Conservation (phyloP, 2,888 invertebrate species). For the Patella caerulea region DNA sequence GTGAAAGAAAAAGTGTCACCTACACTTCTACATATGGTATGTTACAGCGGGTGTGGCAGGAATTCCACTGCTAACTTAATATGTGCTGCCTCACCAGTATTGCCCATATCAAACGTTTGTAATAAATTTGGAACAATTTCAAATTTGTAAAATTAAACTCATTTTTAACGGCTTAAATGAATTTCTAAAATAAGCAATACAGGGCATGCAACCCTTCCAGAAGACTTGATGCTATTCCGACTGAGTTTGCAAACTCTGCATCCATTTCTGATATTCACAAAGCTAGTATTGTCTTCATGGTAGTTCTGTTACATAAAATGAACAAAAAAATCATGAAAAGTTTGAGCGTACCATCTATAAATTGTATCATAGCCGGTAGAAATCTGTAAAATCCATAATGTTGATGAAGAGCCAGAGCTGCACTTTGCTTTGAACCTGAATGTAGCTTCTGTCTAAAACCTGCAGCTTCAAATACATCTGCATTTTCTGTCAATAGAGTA, state of each 20-base stretch:
- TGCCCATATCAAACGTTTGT: too few relatives aligned
- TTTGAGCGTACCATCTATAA: conserved; percentile 6
- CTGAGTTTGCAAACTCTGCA: conserved; percentile 3
- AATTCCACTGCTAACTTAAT: too few relatives aligned
- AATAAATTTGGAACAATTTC: too few relatives aligned
- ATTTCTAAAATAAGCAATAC: not conserved
- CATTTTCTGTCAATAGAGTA: conserved; percentile 1
- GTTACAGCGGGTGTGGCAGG: too few relatives aligned
- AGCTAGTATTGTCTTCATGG: not conserved
- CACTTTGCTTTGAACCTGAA: conserved; percentile 3
- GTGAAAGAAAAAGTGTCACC: too few relatives aligned
- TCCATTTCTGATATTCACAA: conserved; percentile 6
- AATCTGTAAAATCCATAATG: conserved; percentile 1
- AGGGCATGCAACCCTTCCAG: not conserved
- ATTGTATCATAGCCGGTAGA: conserved; percentile 3
- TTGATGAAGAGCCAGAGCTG: not conserved
- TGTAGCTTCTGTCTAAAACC: conserved; percentile 3
- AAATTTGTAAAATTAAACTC: too few relatives aligned
- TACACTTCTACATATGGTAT: too few relatives aligned
- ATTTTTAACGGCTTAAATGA: too few relatives aligned
- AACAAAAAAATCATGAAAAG: not conserved
- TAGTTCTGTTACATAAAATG: conserved; percentile 1
- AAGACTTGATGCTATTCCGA: not conserved
- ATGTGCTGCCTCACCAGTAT: too few relatives aligned
- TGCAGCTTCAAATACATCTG: conserved; percentile 3